Percentiles rank a stretch among this genome's conserved stretches.
These are phyloP conservation scores for Poeciliopsis occidentalis DNA, from an alignment of 2,113 vertebrate genomes.

Conservation along the genomic window DNA sequence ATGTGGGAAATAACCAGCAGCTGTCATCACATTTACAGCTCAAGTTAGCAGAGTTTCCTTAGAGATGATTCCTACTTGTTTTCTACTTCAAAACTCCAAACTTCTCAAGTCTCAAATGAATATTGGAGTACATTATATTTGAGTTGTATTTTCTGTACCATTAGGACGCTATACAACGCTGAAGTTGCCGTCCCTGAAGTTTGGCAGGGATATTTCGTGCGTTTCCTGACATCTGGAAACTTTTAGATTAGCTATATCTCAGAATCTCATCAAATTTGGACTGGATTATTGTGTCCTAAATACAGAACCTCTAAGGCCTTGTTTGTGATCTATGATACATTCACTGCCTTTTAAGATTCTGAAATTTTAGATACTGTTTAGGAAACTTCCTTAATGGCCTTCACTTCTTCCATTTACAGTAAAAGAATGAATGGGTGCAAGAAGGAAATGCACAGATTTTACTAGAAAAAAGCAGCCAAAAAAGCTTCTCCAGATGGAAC, in stretches of 20 bases:
- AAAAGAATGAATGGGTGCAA: too few species aligned
- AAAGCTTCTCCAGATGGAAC: background rate
- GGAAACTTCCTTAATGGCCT: too few species aligned
- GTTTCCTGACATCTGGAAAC: background rate
- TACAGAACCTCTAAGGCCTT: background rate
- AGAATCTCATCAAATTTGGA: background rate
- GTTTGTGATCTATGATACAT: background rate
- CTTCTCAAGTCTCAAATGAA: too few species aligned
- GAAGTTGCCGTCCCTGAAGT: too few species aligned
- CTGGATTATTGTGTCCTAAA: background rate
- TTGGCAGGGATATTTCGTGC: too few species aligned
- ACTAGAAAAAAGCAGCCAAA: too few species aligned
- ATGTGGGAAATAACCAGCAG: too few species aligned
- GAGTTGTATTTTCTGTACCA: background rate
- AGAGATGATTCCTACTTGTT: too few species aligned
- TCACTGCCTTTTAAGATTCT: background rate
- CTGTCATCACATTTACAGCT: too few species aligned
- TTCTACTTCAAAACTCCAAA: too few species aligned
- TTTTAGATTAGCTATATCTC: background rate
- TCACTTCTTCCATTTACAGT: background rate
- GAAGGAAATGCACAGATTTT: background rate
- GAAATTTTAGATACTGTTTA: background rate
- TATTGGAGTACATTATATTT: background rate
- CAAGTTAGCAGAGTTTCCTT: too few species aligned
- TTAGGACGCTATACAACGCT: background rate